Conservation (phyloP, 2,888 invertebrate species). For the Colletes collaris region DNA sequence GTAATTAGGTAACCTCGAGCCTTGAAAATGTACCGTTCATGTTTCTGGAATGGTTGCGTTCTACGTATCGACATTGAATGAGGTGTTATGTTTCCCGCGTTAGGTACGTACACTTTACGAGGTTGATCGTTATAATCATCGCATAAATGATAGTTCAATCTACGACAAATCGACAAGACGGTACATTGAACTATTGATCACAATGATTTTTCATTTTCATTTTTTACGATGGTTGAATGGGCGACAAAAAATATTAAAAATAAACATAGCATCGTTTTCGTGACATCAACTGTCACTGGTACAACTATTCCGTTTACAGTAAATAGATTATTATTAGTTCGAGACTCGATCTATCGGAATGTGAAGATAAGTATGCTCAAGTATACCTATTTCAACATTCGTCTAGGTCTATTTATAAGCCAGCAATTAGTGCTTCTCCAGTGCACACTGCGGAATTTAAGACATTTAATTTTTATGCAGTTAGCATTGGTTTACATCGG, state of each 20-base stretch:
- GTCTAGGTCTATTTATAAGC: background rate
- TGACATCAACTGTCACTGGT: too few species aligned
- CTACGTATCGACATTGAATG: constrained; percentile 55
- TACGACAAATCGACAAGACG: too few species aligned
- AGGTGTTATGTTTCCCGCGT: constrained; percentile 48
- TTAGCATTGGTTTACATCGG: constrained; percentile 1
- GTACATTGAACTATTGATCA: too few species aligned
- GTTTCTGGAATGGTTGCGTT: constrained; percentile 52
- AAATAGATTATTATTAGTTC: too few species aligned
- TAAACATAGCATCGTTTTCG: too few species aligned
- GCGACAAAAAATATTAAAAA: too few species aligned
- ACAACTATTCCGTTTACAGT: too few species aligned
- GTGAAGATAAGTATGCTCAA: background rate
- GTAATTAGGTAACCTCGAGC: constrained; percentile 12
- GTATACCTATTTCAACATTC: background rate
- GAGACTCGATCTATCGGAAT: too few species aligned
- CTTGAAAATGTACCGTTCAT: constrained; percentile 53
- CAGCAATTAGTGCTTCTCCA: background rate
- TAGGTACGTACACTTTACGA: constrained; percentile 30
- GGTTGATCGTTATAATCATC: constrained; percentile 42
- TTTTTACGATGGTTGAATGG: too few species aligned
- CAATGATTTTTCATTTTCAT: too few species aligned
- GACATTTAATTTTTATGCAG: background rate
- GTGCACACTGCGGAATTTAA: background rate
- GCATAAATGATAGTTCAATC: background rate